Conservation (phyloP, 2,888 invertebrate genomes). For the Cantharis nigra region DNA sequence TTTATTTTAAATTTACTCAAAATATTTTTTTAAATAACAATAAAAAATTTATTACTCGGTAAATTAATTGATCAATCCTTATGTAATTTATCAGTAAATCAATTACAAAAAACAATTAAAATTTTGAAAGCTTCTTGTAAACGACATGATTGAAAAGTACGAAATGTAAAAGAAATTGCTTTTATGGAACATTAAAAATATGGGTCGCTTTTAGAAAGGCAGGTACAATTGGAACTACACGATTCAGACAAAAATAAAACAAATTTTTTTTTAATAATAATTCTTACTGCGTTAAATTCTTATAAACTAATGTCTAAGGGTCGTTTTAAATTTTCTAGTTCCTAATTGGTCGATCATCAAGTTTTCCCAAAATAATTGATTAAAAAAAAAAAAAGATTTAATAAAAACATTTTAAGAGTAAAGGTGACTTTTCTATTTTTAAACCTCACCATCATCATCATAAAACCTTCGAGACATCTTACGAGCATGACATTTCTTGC, state of each 20-base stretch:
- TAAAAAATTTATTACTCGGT: neutral
- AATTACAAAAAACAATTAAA: neutral
- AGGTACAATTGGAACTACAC: conserved; percentile 27
- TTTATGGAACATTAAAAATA: conserved; percentile 37
- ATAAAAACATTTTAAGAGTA: conserved; percentile 12
- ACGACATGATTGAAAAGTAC: conserved; percentile 9
- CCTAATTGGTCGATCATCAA: neutral
- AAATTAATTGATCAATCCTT: neutral
- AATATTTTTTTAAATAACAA: neutral
- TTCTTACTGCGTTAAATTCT: neutral
- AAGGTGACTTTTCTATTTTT: conserved; percentile 18
- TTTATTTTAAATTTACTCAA: neutral
- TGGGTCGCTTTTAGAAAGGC: conserved; percentile 39
- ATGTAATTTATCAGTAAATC: neutral
- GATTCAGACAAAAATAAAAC: conserved; percentile 38
- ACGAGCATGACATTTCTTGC: neutral
- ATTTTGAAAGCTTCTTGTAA: neutral
- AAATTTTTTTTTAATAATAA: conserved; percentile 27
- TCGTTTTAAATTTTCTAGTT: neutral
- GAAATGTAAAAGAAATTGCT: conserved; percentile 33
- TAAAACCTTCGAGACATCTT: neutral
- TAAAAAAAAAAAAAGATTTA: neutral
- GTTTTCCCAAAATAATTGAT: neutral
- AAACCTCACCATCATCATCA: neutral
- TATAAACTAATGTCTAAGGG: neutral